Evolutionary conservation across 2,797 vertebrate species (phyloP).

Genomic region (Cyprinella venusta): DNA sequence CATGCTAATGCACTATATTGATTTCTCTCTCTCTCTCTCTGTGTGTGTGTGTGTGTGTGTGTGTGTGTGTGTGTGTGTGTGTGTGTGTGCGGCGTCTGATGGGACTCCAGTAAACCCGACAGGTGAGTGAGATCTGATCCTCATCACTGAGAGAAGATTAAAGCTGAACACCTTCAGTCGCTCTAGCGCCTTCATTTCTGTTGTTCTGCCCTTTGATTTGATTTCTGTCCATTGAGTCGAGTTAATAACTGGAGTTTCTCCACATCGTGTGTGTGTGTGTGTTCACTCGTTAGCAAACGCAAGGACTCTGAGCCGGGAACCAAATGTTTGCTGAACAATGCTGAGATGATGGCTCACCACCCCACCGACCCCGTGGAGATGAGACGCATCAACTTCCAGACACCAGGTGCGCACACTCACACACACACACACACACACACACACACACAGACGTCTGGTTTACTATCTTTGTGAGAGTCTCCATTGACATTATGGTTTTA

Average conservation of each 20-base stretch:
- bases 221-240: constrained; percentile 20
- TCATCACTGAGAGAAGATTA: constrained; percentile 40
- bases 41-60: neutral
- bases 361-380: constrained; percentile 97
- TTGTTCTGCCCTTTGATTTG: constrained; percentile 39
- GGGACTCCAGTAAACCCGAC: constrained; percentile 62
- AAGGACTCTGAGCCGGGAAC: constrained; percentile 95
- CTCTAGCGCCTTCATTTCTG: constrained; percentile 25
- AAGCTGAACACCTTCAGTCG: constrained; percentile 17
- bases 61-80: neutral
- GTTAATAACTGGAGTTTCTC: constrained; percentile 33
- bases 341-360: constrained; percentile 92
- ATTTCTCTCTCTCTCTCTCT: constrained; percentile 60
- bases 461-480: no score
- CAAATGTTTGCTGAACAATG: constrained; percentile 93
- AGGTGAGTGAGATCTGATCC: constrained; percentile 50
- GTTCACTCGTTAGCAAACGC: constrained; percentile 84
- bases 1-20: constrained; percentile 80
- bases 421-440: constrained; percentile 25
- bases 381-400: constrained; percentile 98
- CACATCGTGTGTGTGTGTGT: constrained; percentile 28
- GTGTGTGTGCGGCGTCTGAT: neutral
- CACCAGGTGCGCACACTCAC: constrained; percentile 81
- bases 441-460: neutral
- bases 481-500: no score